These are phyloP conservation scores for Syrrhaptes paradoxus DNA, from an alignment of 2,113 vertebrate genomes.

Conservation along the genomic window DNA sequence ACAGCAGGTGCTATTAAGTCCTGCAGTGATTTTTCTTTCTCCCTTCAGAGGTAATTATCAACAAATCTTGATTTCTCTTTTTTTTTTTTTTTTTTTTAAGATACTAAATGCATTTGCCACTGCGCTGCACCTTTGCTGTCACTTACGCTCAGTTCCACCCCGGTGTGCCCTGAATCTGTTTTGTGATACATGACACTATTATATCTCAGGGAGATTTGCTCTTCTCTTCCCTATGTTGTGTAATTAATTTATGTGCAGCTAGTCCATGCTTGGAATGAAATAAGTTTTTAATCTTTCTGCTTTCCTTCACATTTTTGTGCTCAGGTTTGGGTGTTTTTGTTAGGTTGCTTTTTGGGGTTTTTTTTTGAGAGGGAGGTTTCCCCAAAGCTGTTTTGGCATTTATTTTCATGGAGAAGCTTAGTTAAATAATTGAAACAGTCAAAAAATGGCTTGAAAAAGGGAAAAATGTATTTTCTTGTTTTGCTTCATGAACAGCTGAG, in stretches of 20 bases:
- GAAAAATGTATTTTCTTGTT: constrained; percentile 24
- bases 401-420: neutral
- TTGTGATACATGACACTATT: constrained; percentile 27
- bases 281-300: constrained; percentile 31
- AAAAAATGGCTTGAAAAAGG: neutral
- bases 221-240: neutral
- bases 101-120: neutral
- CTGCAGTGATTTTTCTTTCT: neutral
- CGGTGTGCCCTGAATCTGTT: neutral
- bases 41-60: neutral
- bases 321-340: neutral
- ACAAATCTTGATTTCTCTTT: neutral
- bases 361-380: neutral
- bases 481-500: constrained; percentile 43
- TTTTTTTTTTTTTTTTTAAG: neutral
- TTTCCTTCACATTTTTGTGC: neutral
- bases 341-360: neutral
- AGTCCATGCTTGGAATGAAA: constrained; percentile 18
- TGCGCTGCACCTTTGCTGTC: neutral
- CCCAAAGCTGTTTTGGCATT: neutral
- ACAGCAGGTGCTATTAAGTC: neutral
- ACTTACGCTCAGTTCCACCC: constrained; percentile 1
- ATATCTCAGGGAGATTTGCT: constrained; percentile 22
- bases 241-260: constrained; percentile 29
- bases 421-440: constrained; percentile 34